A percentile compares a stretch with the other conserved stretches of the same genome.
Conservation (phyloP, 2,113 vertebrate species). For the Lepus americanus region DNA sequence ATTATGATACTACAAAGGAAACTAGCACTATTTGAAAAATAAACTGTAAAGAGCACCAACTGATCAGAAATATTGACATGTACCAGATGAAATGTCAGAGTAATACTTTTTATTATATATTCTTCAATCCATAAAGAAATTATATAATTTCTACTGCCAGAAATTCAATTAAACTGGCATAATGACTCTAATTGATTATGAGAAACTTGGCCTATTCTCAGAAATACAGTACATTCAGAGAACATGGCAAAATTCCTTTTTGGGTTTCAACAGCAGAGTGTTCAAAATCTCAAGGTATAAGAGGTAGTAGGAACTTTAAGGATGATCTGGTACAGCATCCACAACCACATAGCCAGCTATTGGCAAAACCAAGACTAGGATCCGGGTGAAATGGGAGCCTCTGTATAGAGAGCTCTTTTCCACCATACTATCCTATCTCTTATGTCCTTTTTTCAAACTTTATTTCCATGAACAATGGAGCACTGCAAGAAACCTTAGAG, state of each 20-base stretch:
- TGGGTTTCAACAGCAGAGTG: not conserved
- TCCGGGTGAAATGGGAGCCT: not conserved
- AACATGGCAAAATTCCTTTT: not conserved
- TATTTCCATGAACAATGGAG: not conserved
- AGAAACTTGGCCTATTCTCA: not conserved
- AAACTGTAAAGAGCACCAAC: not conserved
- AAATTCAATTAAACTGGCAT: conserved; percentile 9
- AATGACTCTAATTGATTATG: conserved; percentile 1
- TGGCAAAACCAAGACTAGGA: not conserved
- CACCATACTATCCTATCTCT: not conserved
- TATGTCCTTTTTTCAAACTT: not conserved
- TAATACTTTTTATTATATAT: conserved; percentile 21
- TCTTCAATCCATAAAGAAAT: conserved; percentile 10
- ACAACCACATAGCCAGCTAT: not conserved
- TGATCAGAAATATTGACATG: not conserved
- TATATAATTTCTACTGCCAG: not conserved
- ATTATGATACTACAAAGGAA: not conserved
- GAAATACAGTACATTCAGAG: not conserved
- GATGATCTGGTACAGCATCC: not conserved
- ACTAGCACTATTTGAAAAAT: not conserved
- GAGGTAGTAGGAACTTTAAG: not conserved
- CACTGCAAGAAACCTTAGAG: conserved; percentile 17
- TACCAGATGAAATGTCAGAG: not conserved
- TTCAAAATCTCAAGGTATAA: not conserved
- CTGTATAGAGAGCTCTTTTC: not conserved